phyloP scores from a whole-genome alignment of 2,797 vertebrate species.

The Catharus ustulatus region DNA sequence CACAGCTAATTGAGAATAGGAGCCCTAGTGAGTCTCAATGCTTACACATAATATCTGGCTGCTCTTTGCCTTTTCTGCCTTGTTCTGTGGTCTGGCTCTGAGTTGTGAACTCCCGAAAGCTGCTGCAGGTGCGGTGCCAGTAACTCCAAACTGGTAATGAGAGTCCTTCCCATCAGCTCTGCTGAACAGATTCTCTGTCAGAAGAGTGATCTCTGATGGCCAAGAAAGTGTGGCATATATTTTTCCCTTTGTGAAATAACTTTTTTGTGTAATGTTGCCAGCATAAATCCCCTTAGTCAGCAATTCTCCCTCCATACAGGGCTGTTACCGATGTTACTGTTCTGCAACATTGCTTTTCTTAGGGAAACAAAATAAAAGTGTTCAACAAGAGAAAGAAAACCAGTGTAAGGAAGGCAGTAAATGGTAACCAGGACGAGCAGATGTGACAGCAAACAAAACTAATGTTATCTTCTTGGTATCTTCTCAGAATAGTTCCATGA shows the following conservation, averaged over 20 bases:
- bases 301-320: neutral
- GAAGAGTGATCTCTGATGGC: neutral
- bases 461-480: neutral
- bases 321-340: neutral
- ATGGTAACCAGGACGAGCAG: neutral
- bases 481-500: neutral
- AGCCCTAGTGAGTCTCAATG: constrained; percentile 32
- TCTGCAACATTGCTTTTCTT: neutral
- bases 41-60: constrained; percentile 10
- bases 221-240: neutral
- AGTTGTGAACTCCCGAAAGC: neutral
- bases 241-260: neutral
- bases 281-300: neutral
- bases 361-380: neutral
- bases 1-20: constrained; percentile 45
- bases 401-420: neutral
- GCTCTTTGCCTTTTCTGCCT: neutral
- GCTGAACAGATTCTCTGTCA: neutral
- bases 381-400: neutral
- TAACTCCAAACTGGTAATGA: neutral
- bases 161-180: neutral
- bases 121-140: constrained; percentile 36
- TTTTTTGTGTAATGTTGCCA: neutral
- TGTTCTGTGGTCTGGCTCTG: constrained; percentile 1
- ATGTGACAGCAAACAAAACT: neutral